Percentiles rank a stretch among this genome's conserved stretches.
Conservation (phyloP, 2,113 vertebrate genomes). For the Eudyptes chrysolophus region DNA sequence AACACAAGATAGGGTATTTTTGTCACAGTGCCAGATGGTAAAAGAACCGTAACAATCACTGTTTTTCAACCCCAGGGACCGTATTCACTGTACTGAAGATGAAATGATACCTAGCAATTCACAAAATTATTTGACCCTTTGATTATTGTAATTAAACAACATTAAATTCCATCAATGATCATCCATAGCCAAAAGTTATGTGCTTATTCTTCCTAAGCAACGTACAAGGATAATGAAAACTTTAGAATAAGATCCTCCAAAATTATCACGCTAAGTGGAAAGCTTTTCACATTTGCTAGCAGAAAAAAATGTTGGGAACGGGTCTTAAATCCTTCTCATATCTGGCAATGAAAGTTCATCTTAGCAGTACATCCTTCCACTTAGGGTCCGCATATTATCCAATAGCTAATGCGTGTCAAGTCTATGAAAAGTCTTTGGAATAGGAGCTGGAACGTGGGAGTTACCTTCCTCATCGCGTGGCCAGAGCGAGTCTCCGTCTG, state of each 20-base stretch:
- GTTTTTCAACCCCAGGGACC: neutral
- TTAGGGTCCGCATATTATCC: neutral
- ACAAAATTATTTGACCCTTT: neutral
- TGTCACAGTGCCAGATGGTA: conserved; percentile 5
- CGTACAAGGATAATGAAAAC: neutral
- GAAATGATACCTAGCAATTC: neutral
- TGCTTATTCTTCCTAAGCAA: neutral
- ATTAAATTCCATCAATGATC: neutral
- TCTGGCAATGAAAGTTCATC: neutral
- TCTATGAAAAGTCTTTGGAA: neutral
- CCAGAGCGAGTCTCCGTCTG: neutral
- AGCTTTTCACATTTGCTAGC: neutral
- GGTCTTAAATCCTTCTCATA: neutral
- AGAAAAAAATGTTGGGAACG: neutral
- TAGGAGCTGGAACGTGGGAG: neutral
- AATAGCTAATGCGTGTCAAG: neutral
- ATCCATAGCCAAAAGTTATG: neutral
- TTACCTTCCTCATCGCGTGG: neutral
- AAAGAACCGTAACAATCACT: neutral
- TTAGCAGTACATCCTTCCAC: neutral
- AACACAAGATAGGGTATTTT: neutral
- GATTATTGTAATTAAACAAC: neutral
- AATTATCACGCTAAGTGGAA: neutral
- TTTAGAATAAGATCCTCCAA: neutral
- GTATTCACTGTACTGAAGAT: neutral